Evolutionary conservation across 2,113 vertebrate genomes (phyloP).

Genomic region (Apodemus sylvaticus): DNA sequence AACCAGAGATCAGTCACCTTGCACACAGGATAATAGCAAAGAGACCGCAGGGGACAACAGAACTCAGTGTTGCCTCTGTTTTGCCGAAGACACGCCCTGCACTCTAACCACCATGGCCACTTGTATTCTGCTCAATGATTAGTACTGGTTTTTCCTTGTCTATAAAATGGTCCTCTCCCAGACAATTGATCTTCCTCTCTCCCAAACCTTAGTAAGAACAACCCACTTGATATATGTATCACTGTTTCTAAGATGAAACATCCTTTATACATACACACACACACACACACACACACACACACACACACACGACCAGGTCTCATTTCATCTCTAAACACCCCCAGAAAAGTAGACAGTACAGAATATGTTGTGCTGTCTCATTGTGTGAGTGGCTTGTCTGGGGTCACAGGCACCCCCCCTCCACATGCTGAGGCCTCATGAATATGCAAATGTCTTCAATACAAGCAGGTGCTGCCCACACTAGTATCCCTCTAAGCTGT

Average conservation of each 20-base stretch:
- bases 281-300: no score
- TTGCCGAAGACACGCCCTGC: background rate
- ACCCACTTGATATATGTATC: background rate
- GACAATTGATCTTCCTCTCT: background rate
- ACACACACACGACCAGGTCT: background rate
- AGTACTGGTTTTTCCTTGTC: background rate
- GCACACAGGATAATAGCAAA: background rate
- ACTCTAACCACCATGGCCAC: background rate
- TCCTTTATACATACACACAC: background rate
- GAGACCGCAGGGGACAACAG: background rate
- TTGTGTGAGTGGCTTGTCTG: background rate
- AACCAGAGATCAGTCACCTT: background rate
- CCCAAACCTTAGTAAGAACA: background rate
- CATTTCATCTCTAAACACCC: conserved; percentile 4
- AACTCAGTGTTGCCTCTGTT: background rate
- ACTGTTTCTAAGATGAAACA: background rate
- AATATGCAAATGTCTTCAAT: background rate
- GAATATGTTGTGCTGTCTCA: background rate
- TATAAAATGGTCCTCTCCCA: background rate
- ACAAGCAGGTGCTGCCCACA: background rate
- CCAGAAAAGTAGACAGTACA: background rate
- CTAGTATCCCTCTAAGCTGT: background rate
- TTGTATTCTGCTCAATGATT: background rate
- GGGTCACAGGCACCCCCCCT: background rate
- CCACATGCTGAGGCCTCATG: background rate